Percentiles rank a stretch among this genome's conserved stretches.
These are phyloP conservation scores for Drosophila barbarae DNA, from an alignment of 2,888 invertebrate genomes.

Conservation along the genomic window DNA sequence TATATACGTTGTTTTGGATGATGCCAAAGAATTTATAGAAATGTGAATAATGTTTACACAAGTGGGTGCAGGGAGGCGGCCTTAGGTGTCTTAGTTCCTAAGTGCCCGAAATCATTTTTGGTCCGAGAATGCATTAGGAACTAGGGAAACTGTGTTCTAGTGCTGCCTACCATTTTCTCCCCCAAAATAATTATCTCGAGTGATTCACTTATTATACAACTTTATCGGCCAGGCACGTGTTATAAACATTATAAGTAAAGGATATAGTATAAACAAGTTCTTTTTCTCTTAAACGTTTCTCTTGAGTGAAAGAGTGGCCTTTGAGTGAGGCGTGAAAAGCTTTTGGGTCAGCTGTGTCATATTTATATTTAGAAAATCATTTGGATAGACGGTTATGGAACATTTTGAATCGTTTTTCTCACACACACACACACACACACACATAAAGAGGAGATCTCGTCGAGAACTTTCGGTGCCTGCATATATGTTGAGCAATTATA, in stretches of 20 bases:
- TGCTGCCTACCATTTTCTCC: background rate
- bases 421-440: constrained; percentile 16
- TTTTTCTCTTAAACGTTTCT: constrained; percentile 30
- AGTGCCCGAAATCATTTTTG: constrained; percentile 25
- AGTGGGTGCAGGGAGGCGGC: constrained; percentile 38
- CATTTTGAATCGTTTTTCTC: constrained; percentile 54
- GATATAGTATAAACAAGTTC: constrained; percentile 23
- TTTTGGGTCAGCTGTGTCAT: constrained; percentile 52
- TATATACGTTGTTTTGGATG: constrained; percentile 6
- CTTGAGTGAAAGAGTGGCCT: constrained; percentile 50
- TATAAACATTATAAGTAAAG: constrained; percentile 6
- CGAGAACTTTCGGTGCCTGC: constrained; percentile 36
- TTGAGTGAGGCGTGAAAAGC: constrained; percentile 22
- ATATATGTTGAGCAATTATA: constrained; percentile 67
- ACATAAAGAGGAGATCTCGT: constrained; percentile 14
- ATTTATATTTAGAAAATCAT: constrained; percentile 73
- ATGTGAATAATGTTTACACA: constrained; percentile 33
- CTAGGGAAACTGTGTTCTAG: background rate
- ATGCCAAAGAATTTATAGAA: constrained; percentile 29
- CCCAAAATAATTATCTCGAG: constrained; percentile 15
- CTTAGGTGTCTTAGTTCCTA: constrained; percentile 16
- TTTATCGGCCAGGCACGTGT: constrained; percentile 45
- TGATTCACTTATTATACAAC: constrained; percentile 27
- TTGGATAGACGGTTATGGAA: constrained; percentile 62
- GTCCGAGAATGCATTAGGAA: constrained; percentile 16